Evolutionary conservation across 2,888 invertebrate genomes (phyloP).

Genomic region (Drosophila fungiperda): DNA sequence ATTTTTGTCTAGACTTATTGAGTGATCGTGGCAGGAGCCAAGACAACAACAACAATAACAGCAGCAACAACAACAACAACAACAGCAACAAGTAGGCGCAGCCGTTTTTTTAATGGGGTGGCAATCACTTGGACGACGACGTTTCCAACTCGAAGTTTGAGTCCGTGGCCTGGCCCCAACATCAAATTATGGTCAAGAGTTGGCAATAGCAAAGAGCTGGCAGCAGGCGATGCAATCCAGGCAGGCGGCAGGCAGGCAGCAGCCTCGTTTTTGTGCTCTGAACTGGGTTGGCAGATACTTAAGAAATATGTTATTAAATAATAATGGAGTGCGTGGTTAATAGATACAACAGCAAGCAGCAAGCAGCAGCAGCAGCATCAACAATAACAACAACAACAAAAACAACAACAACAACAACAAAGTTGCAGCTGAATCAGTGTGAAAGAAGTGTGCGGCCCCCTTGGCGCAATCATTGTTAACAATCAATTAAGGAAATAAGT

Average conservation of each 20-base stretch:
- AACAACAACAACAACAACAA: conserved; percentile 20
- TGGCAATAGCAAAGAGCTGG: conserved; percentile 51
- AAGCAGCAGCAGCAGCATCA: conserved; percentile 3
- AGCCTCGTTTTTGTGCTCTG: conserved; percentile 80
- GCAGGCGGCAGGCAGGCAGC: conserved; percentile 28
- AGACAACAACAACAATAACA: conserved; percentile 42
- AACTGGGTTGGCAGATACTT: conserved; percentile 83
- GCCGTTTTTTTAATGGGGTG: conserved; percentile 82
- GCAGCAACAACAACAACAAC: not conserved
- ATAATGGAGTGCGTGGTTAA: conserved; percentile 84
- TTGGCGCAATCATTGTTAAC: conserved; percentile 82
- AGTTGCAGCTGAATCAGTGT: conserved; percentile 52
- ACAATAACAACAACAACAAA: conserved; percentile 19
- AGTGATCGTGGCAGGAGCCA: conserved; percentile 81
- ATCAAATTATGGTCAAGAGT: conserved; percentile 81
- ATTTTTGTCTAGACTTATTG: conserved; percentile 81
- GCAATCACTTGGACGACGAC: conserved; percentile 83
- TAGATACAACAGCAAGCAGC: conserved; percentile 73
- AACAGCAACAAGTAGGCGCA: conserved; percentile 33
- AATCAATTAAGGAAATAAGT: conserved; percentile 84
- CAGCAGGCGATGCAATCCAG: conserved; percentile 37
- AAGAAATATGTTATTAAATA: conserved; percentile 84
- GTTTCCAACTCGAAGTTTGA: conserved; percentile 27
- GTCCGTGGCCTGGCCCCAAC: conserved; percentile 53
- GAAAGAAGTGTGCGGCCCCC: conserved; percentile 75